Percentiles rank a stretch among this genome's conserved stretches.
phyloP scores from a whole-genome alignment of 2,113 vertebrate genomes.

The Mustela nigripes region DNA sequence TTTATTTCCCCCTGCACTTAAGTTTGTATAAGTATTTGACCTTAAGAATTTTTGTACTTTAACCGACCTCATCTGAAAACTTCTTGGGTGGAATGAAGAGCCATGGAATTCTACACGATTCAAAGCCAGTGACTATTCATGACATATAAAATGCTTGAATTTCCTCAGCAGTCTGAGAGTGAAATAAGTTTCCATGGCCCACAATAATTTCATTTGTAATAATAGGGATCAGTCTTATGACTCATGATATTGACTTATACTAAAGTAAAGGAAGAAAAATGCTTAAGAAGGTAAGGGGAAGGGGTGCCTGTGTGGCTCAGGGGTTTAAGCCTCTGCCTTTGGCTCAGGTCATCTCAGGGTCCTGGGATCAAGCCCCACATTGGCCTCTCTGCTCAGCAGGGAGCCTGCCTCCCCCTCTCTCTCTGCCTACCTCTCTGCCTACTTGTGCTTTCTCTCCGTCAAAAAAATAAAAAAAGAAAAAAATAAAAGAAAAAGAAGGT shows the following conservation, averaged over 20 bases:
- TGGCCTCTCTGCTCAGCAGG: not conserved
- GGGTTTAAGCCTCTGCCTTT: not conserved
- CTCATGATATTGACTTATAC: constrained; percentile 77
- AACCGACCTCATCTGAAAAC: constrained; percentile 2
- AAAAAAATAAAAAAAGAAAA: too few relatives aligned
- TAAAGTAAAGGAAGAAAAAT: constrained; percentile 81
- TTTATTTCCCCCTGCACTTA: not conserved
- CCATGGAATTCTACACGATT: not conserved
- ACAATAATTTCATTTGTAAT: constrained; percentile 81
- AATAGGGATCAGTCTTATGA: constrained; percentile 81
- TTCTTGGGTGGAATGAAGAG: constrained; percentile 53
- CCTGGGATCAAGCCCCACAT: not conserved
- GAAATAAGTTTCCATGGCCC: constrained; percentile 71
- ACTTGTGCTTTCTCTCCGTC: too few relatives aligned
- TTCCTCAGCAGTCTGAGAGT: constrained; percentile 64
- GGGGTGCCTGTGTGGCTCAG: not conserved
- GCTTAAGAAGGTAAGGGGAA: constrained; percentile 60
- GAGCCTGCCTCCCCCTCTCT: not conserved
- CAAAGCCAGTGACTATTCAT: constrained; percentile 71
- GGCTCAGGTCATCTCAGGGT: not conserved
- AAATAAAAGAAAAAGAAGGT: not conserved
- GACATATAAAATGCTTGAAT: constrained; percentile 57
- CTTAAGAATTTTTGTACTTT: not conserved
- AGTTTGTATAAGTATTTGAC: not conserved
- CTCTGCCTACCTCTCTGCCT: not conserved